Base-by-base conservation (phyloP, 2,113 vertebrate genomes). In the Tursiops truncatus region DNA sequence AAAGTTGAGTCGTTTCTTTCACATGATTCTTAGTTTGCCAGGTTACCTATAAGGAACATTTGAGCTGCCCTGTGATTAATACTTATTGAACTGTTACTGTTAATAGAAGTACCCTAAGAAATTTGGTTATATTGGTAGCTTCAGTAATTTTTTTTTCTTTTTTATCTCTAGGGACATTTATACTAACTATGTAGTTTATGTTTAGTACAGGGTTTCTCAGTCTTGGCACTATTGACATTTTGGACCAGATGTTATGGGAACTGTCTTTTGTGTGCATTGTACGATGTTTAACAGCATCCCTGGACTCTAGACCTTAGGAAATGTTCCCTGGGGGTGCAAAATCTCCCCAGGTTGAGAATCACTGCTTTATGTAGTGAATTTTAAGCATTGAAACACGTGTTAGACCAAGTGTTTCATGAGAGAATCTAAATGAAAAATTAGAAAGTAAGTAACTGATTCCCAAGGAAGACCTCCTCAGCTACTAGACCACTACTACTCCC, bases 21-120 rank as follows among this genome's bases (percentile, higher is more conserved):
- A 74, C 18, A 31, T 73, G 38, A 73, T 76, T 93, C 82, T 97
- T 94, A n/a, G 53, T 89, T 95, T 65, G 4, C 85, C 67, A 53
- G 38, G 14, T 88, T 87, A 91, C 80, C 63, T 65, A 0, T 81
- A 70, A 85, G 62, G 17, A 89, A 33, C 31, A 60, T 65, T 95
- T 85, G 89, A 77, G 25, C 28, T 23, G 90, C 11, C 11, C 3
- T 90, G 12, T 68, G 26, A 62, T 56, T 95, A 94, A 74, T 53
- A 44, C 21, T 96, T 50, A 68, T 1, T 62, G n/a, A 96, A 91
- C 38, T 91, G 1, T 91, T 81, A 80, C 15, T 81, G 21, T 79
- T 74, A 62, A 89, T 77, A 85, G 62, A 21, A 71, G 18, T 38
- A 63, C 41, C 50, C 26, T 87, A 85, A 74, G 60, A 95, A 80